Conservation (phyloP, 2,888 invertebrate species). For the Oligia fasciuncula region DNA sequence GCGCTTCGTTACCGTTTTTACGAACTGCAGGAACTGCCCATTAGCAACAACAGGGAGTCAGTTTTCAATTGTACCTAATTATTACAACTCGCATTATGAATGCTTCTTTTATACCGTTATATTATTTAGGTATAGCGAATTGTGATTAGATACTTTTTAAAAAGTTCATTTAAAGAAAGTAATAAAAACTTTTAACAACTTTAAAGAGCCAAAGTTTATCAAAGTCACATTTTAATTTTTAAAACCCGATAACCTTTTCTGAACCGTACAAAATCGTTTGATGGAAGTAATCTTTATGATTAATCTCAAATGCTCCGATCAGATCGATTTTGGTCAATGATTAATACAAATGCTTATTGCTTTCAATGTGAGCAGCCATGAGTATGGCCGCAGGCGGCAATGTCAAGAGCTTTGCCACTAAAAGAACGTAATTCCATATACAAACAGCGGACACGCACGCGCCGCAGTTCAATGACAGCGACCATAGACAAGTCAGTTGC, state of each 20-base stretch:
- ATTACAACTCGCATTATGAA: neutral
- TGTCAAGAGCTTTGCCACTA: conserved; percentile 86
- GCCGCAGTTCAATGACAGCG: conserved; percentile 85
- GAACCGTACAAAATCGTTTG: conserved; percentile 70
- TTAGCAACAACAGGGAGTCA: conserved; percentile 51
- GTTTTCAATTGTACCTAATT: conserved; percentile 40
- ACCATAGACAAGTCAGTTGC: conserved; percentile 83
- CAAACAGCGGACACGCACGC: conserved; percentile 79
- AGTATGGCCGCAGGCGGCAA: conserved; percentile 78
- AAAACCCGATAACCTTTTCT: conserved; percentile 69
- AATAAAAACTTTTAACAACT: conserved; percentile 50
- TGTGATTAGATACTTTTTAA: neutral
- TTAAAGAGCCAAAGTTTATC: conserved; percentile 54
- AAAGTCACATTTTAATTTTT: conserved; percentile 60
- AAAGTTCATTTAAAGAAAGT: conserved; percentile 48
- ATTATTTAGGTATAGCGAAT: neutral
- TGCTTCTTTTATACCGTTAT: conserved; percentile 3
- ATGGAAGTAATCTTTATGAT: conserved; percentile 71
- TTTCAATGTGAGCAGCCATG: conserved; percentile 74
- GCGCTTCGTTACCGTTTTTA: conserved; percentile 64
- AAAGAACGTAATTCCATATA: conserved; percentile 85
- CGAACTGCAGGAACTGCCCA: conserved; percentile 59
- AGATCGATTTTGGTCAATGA: conserved; percentile 72
- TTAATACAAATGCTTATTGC: conserved; percentile 70
- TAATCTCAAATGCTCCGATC: conserved; percentile 72